Percentiles rank a stretch among this genome's conserved stretches.
These are phyloP conservation scores for Vireo altiloquus DNA, from an alignment of 2,113 vertebrate genomes.

Conservation along the genomic window DNA sequence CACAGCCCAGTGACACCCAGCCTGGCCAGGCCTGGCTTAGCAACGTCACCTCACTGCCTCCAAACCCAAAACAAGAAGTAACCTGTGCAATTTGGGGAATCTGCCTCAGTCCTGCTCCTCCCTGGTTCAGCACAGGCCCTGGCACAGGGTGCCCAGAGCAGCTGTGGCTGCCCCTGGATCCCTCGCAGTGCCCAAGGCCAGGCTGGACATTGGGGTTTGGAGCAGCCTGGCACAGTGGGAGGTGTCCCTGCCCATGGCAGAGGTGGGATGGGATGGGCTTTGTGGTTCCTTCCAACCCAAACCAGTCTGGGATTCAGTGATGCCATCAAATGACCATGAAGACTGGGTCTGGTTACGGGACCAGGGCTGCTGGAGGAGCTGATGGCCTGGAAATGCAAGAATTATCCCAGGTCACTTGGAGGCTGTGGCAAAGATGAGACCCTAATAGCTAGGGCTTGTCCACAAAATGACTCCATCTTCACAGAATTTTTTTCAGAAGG, in stretches of 20 bases:
- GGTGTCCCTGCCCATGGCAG: background rate
- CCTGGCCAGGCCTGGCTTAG: accelerated
- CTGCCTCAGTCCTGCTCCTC: accelerated
- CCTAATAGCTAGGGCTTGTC: too few species aligned
- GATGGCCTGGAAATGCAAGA: background rate
- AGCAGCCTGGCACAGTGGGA: background rate
- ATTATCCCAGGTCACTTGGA: accelerated
- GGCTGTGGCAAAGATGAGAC: too few species aligned
- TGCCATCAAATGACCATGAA: accelerated
- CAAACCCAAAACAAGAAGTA: accelerated
- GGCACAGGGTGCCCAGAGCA: background rate
- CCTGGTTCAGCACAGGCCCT: background rate
- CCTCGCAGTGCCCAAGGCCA: accelerated
- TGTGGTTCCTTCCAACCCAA: background rate
- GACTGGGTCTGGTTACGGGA: accelerated
- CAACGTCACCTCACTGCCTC: accelerated
- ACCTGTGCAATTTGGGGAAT: accelerated
- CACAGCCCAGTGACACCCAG: background rate
- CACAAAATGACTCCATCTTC: too few species aligned
- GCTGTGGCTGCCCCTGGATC: background rate
- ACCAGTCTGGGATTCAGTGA: background rate
- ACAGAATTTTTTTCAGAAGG: too few species aligned
- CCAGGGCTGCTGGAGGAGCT: accelerated
- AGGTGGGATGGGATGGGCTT: accelerated
- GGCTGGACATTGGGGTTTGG: background rate